Evolutionary conservation across 1,140 invertebrate species (phyloP).

Genomic region (Heliconius eleuchia): DNA sequence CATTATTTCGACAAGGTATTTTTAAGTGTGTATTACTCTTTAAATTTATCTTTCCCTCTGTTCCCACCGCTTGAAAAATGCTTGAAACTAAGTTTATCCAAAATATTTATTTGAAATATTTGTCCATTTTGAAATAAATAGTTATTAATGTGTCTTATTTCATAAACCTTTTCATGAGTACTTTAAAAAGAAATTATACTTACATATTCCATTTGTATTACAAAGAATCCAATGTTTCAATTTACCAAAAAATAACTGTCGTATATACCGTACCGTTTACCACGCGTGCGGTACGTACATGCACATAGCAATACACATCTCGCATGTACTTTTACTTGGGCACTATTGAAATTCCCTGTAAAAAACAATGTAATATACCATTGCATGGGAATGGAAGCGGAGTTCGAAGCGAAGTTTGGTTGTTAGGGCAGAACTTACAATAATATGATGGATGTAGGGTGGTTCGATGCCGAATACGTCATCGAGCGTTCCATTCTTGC

Average conservation of each 20-base stretch:
- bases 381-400: neutral
- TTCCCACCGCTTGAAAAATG: neutral
- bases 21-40: neutral
- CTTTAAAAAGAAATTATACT: neutral
- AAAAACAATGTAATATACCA: neutral
- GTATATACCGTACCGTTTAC: neutral
- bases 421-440: neutral
- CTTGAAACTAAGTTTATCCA: neutral
- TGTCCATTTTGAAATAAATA: neutral
- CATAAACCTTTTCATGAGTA: neutral
- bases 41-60: neutral
- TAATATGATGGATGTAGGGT: constrained; percentile 81
- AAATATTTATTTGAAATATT: neutral
- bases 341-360: neutral
- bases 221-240: neutral
- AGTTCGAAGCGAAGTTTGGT: neutral
- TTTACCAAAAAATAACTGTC: neutral
- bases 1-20: neutral
- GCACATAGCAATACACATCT: neutral
- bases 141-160: neutral
- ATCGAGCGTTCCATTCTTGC: constrained; percentile 91
- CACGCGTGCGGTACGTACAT: neutral
- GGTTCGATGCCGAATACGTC: constrained; percentile 93
- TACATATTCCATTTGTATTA: neutral
- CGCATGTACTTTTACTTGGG: constrained; percentile 10